Base-by-base conservation (phyloP, 64 coral and sea anemone species). In the Montipora efflorescens region DNA sequence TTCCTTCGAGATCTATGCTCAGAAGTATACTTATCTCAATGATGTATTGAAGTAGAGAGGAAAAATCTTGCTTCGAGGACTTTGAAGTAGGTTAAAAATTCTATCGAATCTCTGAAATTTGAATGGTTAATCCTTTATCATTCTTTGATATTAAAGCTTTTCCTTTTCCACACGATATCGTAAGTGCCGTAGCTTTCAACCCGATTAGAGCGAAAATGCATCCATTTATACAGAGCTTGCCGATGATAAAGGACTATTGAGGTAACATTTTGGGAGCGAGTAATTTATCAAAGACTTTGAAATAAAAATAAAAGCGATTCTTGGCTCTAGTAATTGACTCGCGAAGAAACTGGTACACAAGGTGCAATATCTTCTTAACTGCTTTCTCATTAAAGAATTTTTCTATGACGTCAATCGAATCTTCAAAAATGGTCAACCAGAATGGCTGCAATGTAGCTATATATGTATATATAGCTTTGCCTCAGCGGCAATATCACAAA, bases 321-420 rank as follows among this genome's bases (percentile, higher is more conserved):
- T 57, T 57, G 53, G 7, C 53, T 57, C 7, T 11, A 6, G 11
- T 57, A 57, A 57, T 6, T 57, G 53, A 57, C 53, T 57, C 11
- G 10, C 0, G 0, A 55, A 7, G 52, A 55, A 55, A 10, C 6
- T 7, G 5, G 1, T 55, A 10, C 52, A 7, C 52, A 5, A 55
- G 10, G 52, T 5, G 59, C 58, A 84, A 68, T 84, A 84, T 36
- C 53, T 57, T 86, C 49, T 11, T 78, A 7, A 78, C 76, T 73
- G 11, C 7, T 25, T 46, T 45, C 3, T 2, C 6, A 46, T 76
- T 76, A 44, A 71, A 5, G 68, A 18, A 14, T 71, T 71, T 7
- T 71, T 71, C 20, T 71, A 14, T 78, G 76, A 78, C 76, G 76
- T 78, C 76, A 78, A 78, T 57, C 2, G 15, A 19, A 19, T 14